These are phyloP conservation scores for Antigone vipio DNA, from an alignment of 2,113 vertebrate genomes.

Conservation along the genomic window DNA sequence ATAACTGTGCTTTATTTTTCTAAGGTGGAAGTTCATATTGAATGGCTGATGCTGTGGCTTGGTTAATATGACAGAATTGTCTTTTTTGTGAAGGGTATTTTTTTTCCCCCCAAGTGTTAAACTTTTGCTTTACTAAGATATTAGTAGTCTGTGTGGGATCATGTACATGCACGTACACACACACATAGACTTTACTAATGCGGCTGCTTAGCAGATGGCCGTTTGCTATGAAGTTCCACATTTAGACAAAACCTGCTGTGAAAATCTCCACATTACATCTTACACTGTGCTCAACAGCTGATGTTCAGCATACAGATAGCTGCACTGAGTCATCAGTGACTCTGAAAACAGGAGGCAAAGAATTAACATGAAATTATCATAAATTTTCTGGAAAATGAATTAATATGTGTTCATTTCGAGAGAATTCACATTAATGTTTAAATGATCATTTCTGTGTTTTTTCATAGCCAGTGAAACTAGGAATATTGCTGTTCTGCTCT, in stretches of 20 bases:
- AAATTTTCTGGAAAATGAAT: slow-evolving; percentile 61
- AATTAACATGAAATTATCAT: slow-evolving; percentile 62
- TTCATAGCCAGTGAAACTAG: slow-evolving; percentile 27
- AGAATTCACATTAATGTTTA: slow-evolving; percentile 29
- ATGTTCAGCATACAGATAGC: slow-evolving; percentile 56
- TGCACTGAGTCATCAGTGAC: slow-evolving; percentile 39
- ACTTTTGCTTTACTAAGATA: background rate
- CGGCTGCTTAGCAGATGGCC: slow-evolving; percentile 59
- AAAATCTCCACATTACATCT: slow-evolving; percentile 55
- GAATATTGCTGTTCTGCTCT: slow-evolving; percentile 28
- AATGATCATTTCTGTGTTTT: slow-evolving; percentile 9
- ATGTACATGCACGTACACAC: background rate
- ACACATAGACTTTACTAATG: background rate
- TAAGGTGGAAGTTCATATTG: background rate
- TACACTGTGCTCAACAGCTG: slow-evolving; percentile 41
- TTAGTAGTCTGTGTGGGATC: slow-evolving; percentile 2
- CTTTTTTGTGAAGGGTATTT: background rate
- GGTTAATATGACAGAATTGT: background rate
- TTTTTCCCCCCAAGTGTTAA: background rate
- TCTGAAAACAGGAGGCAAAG: slow-evolving; percentile 57
- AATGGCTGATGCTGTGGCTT: background rate
- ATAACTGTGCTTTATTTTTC: background rate
- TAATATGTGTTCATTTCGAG: slow-evolving; percentile 5
- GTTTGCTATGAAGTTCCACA: slow-evolving; percentile 53
- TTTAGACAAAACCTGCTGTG: slow-evolving; percentile 62